Base-by-base conservation (phyloP, 2,113 vertebrate species). In the Corydoras sp. region DNA sequence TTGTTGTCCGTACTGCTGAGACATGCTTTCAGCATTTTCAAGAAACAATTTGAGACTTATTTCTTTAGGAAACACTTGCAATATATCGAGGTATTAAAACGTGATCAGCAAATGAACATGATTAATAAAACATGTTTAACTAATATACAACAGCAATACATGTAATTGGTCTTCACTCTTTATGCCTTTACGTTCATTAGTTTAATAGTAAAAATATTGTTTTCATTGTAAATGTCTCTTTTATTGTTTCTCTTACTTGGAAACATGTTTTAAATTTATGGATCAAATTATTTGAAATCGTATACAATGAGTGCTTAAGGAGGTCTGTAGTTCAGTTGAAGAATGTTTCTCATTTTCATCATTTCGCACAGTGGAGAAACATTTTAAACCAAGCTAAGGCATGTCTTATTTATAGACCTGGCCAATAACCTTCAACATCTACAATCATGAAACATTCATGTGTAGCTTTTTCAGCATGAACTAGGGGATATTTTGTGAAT, bases 371-470 rank as follows among this genome's bases (percentile, higher is more conserved):
- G 11, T 15, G 24, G 31, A 31, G 29, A 9, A 72, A 66, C 14
- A 55, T 49, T 78, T 74, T 62, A 65, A 53, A 64, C 32, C 62
- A 51, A 69, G 54, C 18, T 55, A 60, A 58, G 58, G 15, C 7
- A 55, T 68, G 32, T 13, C 55, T 72, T 61, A 74, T 76, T 73
- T 68, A 69, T 58, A 75, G 35, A 51, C 60, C 18, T 49, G 50
- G 54, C 63, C 64, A 62, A 67, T n/a, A 63, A 75, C 68, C 29
- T 3, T 24, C 70, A 56, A 59, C 69, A 66, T 78, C 67, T 71
- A 75, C 62, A 59, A 59, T 73, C 71, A 84, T 87, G 24, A 79
- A 80, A 59, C 61, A 83, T 82, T 84, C 60, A 85, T 83, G 58
- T n/a, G 13, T 29, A 53, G 30, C 60, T 10, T 69, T 30, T 54